A percentile compares a stretch with the other conserved stretches of the same genome.
Evolutionary conservation across 37 sponge, comb jelly and placozoan genomes (phyloP).

Genomic region (Cladorhizidae sp.): DNA sequence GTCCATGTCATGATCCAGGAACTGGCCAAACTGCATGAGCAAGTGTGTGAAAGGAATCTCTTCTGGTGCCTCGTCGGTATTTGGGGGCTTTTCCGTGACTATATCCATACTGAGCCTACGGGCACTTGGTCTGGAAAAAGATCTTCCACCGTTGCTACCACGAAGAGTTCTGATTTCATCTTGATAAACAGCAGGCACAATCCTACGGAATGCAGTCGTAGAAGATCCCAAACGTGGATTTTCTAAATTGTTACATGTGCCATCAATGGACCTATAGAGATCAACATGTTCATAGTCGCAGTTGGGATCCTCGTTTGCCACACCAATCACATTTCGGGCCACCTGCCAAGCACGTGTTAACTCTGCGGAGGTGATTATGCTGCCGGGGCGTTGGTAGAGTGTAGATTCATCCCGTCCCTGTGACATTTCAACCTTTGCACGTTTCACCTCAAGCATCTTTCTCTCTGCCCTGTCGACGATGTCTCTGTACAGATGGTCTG

Average conservation of each 20-base stretch:
- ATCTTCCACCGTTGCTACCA: conserved; percentile 55
- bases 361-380: conserved; percentile 42
- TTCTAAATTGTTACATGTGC: conserved; percentile 90
- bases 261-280: conserved; percentile 66
- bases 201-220: conserved; percentile 54
- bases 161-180: conserved; percentile 56
- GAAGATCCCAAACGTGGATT: conserved; percentile 73
- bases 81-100: conserved; percentile 42
- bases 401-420: conserved; percentile 7
- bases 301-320: neutral
- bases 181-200: conserved; percentile 78
- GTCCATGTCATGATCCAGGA: conserved; percentile 88
- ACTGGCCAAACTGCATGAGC: conserved; percentile 97
- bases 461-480: conserved; percentile 39
- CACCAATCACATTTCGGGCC: neutral
- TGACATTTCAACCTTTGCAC: neutral
- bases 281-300: neutral
- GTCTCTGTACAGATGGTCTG: conserved; percentile 18
- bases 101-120: conserved; percentile 17
- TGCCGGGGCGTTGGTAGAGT: conserved; percentile 51
- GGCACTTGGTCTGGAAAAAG: conserved; percentile 69
- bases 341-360: conserved; percentile 21
- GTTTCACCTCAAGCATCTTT: conserved; percentile 21
- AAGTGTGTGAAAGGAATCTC: conserved; percentile 73
- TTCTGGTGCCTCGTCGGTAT: conserved; percentile 5